Base-by-base conservation (phyloP, 2,797 vertebrate species). In the Chanos chanos region DNA sequence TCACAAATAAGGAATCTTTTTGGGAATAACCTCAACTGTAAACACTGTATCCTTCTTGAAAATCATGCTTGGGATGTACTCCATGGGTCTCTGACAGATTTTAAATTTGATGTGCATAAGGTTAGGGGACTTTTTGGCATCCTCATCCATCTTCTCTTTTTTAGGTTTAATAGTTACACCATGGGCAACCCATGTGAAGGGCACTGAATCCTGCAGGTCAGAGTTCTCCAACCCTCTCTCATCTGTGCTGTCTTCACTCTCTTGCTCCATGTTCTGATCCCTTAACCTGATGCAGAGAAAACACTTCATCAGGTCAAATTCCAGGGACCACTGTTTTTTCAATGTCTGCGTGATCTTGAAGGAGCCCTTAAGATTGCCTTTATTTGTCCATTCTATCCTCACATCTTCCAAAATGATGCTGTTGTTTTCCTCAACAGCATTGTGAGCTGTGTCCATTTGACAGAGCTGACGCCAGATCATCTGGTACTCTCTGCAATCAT, bases 111-210 rank as follows among this genome's bases (percentile, higher is more conserved):
- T 64, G 7, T 27, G n/a, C 53, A 59, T 52, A 25, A 31, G 16
- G 53, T 45, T 1, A 30, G 0, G 2, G 16, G 8, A 15, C 47
- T 2, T 5, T 3, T 0, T 9, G n/a, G n/a, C 7, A 12, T 37
- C 44, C 5, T 15, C 1, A 31, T 53, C 19, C 16, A 58, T 61
- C 16, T 73, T 71, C 0, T 36, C 0, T 0, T 64, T 5, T 0
- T 37, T 3, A 5, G 13, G 21, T 0, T 65, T 59, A 1, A 45
- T 70, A 0, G 89, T 89, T 56, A 92, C 51, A 22, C 89, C 92
- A 0, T 97, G 95, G 21, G 91, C 93, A 44, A 96, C 92, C 95
- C 95, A 98, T 8, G 90, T 92, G 40, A 89, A 95, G 1, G 41
- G 59, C 4, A 63, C 30, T 3, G 39, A 5, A 7, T 59, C 55